Conservation (phyloP, 2,888 invertebrate genomes). For the Himalopsyche anomala region DNA sequence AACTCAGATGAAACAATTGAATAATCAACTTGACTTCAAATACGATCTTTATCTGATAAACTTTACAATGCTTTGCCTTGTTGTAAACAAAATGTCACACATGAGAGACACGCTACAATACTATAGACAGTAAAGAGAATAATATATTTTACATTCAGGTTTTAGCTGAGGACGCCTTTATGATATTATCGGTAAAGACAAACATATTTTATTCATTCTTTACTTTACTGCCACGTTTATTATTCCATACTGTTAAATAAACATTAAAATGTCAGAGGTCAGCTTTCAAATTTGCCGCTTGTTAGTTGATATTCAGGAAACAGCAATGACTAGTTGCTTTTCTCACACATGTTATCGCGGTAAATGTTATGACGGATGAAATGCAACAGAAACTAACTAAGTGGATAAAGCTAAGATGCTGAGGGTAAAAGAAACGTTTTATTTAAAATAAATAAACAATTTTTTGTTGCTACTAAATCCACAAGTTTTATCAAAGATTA, state of each 20-base stretch:
- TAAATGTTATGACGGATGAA: no score
- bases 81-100: no score
- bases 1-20: no score
- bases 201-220: background rate
- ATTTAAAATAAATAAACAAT: no score
- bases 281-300: slow-evolving; percentile 8
- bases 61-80: no score
- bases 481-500: no score
- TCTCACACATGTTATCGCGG: background rate
- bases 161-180: background rate
- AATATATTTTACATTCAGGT: background rate
- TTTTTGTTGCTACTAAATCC: no score
- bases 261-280: slow-evolving; percentile 26
- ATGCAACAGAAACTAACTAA: no score
- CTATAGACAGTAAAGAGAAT: background rate
- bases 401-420: no score
- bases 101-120: background rate
- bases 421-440: no score
- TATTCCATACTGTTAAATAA: slow-evolving; percentile 11
- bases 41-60: no score
- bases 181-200: background rate
- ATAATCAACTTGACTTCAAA: no score
- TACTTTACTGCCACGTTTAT: background rate
- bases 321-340: slow-evolving; percentile 14
- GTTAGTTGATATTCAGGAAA: slow-evolving; percentile 34